phyloP scores from a whole-genome alignment of 2,888 invertebrate species.

The Hyles lineata region DNA sequence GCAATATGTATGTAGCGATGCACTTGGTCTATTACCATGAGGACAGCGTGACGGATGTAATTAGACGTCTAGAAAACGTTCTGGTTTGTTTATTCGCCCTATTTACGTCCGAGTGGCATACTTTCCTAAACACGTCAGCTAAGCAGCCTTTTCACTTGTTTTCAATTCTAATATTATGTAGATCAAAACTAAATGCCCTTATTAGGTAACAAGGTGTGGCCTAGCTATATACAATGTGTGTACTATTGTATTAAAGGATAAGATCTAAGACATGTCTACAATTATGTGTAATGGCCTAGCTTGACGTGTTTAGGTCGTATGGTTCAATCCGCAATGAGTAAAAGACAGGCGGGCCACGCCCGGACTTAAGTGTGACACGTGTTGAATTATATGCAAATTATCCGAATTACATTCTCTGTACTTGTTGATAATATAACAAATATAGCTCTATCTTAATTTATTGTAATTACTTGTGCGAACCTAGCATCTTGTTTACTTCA shows the following conservation, averaged over 20 bases:
- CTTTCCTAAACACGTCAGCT: neutral
- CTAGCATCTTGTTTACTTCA: no score
- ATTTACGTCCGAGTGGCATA: slow-evolving; percentile 45
- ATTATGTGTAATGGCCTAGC: slow-evolving; percentile 34
- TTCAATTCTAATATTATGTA: neutral
- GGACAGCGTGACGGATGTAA: slow-evolving; percentile 68
- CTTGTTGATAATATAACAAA: neutral
- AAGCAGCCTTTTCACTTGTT: neutral
- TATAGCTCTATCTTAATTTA: neutral
- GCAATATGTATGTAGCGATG: slow-evolving; percentile 43
- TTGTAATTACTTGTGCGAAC: no score
- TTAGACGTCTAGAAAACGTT: slow-evolving; percentile 70
- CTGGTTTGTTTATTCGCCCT: slow-evolving; percentile 63
- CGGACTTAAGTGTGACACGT: slow-evolving; percentile 47
- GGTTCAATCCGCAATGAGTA: slow-evolving; percentile 48
- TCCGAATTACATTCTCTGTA: slow-evolving; percentile 33
- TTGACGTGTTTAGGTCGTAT: slow-evolving; percentile 67
- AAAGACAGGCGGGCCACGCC: slow-evolving; percentile 40
- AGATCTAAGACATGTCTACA: slow-evolving; percentile 13
- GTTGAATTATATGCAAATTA: slow-evolving; percentile 42
- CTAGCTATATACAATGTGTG: neutral
- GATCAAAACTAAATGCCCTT: neutral
- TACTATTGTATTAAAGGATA: slow-evolving; percentile 11
- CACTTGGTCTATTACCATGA: slow-evolving; percentile 51
- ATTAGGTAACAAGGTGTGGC: slow-evolving; percentile 31